Base-by-base conservation (phyloP, 2,797 vertebrate genomes). In the Scolopax rusticola region DNA sequence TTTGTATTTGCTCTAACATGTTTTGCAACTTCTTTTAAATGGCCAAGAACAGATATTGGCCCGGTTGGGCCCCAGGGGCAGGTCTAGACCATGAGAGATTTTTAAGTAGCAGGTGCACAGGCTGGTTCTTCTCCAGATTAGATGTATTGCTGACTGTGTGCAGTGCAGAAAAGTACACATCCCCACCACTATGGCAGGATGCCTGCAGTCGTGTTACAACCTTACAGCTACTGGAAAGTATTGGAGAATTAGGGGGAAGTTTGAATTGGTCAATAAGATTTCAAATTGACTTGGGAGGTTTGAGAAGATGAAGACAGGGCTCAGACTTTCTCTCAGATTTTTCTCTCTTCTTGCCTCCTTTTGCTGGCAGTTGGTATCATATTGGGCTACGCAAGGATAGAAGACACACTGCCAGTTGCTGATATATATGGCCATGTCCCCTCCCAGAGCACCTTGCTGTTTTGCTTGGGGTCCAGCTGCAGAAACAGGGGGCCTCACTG, bases 351-450 rank as follows among this genome's bases (percentile, higher is more conserved):
- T 64, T 77, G 40, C 23, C 11, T 77, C 65, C 40, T 78, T 83
- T 73, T 38, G 19, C 15, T 1, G 1, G 9, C 40, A 59, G 45
- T 53, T 41, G 33, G 53, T 53, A 60, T n/a, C n/a, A 25, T 21
- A 24, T 17, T 77, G 7, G 15, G 40, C 15, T 51, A n/a, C n/a
- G 32, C 25, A n/a, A 65, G 19, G 80, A 28, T 4, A 45, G 79
- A 61, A 15, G 40, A 36, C 25, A 8, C 2, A 1, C 32, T 57
- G 41, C 13, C 21, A 36, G 32, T n/a, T 53, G 30, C 51, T 87
- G 45, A n/a, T 47, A 41, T 7, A 16, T 9, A 15, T 11, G 18
- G 30, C 33, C 0, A 0, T 59, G 38, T 69, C 25, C 28, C 9
- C 30, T 61, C 8, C 17, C 21, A 24, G 74, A 84, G 36, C 20